Evolutionary conservation across 2,113 vertebrate species (phyloP).

Genomic region (Mixornis gularis): DNA sequence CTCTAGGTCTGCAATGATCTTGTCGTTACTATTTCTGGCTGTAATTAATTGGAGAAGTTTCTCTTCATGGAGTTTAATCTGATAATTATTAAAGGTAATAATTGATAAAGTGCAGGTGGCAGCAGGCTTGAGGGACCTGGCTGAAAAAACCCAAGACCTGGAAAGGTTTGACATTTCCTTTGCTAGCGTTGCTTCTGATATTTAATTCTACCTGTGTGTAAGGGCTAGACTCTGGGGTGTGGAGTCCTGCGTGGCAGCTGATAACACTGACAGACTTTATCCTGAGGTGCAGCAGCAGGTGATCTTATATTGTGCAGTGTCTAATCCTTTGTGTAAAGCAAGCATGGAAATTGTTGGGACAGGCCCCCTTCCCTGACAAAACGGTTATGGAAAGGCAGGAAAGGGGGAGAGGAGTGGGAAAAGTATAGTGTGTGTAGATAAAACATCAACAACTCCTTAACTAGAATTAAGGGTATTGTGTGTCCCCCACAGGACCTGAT

Average conservation of each 20-base stretch:
- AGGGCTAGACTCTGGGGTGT: neutral
- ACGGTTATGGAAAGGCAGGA: neutral
- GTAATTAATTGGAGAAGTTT: conserved; percentile 35
- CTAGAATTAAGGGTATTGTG: neutral
- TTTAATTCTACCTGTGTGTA: neutral
- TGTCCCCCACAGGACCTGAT: neutral
- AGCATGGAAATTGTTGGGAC: neutral
- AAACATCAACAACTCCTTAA: neutral
- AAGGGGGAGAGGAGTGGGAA: neutral
- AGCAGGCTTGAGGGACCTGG: neutral
- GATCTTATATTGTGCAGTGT: neutral
- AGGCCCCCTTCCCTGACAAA: neutral
- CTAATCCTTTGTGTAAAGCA: neutral
- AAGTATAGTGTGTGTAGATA: neutral
- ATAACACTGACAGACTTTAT: neutral
- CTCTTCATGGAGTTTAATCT: conserved; percentile 10
- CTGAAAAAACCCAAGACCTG: neutral
- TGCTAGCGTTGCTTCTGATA: neutral
- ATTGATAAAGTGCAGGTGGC: neutral
- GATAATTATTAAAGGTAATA: conserved; percentile 16
- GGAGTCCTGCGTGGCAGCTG: neutral
- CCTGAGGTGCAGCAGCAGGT: neutral
- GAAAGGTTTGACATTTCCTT: neutral
- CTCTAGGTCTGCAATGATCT: conserved; percentile 6
- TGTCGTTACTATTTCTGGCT: conserved; percentile 12